Percentiles rank a stretch among this genome's conserved stretches.
phyloP scores from a whole-genome alignment of 92 coral and sea anemone species.

The Micromussa lordhowensis region DNA sequence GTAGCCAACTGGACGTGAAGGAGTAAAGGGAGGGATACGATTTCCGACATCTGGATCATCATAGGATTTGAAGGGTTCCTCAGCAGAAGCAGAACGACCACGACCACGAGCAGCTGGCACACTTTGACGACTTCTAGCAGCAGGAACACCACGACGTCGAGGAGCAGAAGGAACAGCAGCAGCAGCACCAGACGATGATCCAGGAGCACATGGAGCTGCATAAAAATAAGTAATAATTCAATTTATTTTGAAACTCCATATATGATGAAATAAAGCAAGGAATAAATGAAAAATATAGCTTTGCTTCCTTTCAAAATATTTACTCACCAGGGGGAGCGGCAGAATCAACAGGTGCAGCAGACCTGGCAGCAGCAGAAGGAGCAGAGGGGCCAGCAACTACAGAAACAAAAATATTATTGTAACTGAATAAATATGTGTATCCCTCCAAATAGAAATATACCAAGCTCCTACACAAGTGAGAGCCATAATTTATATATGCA shows the following conservation, averaged over 20 bases:
- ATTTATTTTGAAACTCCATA: not conserved
- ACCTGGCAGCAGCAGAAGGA: no score
- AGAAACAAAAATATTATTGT: not conserved
- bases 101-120: no score
- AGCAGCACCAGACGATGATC: not conserved
- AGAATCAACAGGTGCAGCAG: not conserved
- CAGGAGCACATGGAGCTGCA: not conserved
- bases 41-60: constrained; percentile 49
- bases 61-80: not conserved
- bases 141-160: not conserved
- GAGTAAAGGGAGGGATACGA: constrained; percentile 58
- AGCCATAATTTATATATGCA: not conserved
- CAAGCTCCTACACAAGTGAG: not conserved
- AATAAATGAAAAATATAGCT: not conserved
- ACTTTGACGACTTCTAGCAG: not conserved
- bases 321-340: constrained; percentile 13
- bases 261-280: not conserved
- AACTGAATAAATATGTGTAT: not conserved
- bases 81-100: not conserved
- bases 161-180: not conserved
- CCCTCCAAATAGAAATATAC: not conserved
- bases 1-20: constrained; percentile 61
- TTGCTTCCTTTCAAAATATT: no score
- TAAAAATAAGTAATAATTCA: no score
- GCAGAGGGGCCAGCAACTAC: no score